A percentile compares a stretch with the other conserved stretches of the same genome.
These are phyloP conservation scores for Aporophyla nigra DNA, from an alignment of 2,888 invertebrate species.

Conservation along the genomic window DNA sequence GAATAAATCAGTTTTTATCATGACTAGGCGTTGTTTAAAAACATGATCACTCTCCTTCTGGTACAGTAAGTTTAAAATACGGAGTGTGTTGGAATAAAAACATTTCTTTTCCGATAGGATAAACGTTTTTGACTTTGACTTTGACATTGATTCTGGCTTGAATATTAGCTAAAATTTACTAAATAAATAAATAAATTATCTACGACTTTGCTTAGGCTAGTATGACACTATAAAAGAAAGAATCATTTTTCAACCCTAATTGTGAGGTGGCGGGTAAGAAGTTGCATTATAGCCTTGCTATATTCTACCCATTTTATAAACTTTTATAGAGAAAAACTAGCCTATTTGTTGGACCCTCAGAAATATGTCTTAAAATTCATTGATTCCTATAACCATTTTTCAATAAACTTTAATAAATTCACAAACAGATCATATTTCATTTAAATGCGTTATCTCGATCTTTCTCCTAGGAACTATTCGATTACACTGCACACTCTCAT, in stretches of 20 bases:
- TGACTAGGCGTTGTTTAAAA: background rate
- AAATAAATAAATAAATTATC: constrained; percentile 40
- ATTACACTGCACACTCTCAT: background rate
- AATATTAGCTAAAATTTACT: background rate
- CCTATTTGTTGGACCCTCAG: constrained; percentile 40
- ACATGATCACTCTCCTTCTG: background rate
- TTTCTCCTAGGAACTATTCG: constrained; percentile 5
- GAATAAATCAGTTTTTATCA: too few species aligned
- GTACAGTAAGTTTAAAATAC: background rate
- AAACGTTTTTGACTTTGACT: too few species aligned
- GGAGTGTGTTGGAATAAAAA: too few species aligned
- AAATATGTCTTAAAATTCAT: constrained; percentile 36
- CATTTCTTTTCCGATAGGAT: background rate
- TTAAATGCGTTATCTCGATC: constrained; percentile 38
- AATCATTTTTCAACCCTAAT: too few species aligned
- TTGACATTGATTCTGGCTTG: constrained; percentile 13
- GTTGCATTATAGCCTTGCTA: background rate
- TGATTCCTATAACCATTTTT: constrained; percentile 1
- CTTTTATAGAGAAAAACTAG: constrained; percentile 10
- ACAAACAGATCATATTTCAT: constrained; percentile 9
- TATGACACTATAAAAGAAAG: constrained; percentile 11
- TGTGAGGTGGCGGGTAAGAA: too few species aligned
- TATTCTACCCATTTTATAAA: background rate
- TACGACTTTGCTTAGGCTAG: constrained; percentile 26
- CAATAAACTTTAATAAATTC: background rate